A percentile compares a stretch with the other conserved stretches of the same genome.
These are phyloP conservation scores for Acronicta psi DNA, from an alignment of 2,888 invertebrate species.

Conservation along the genomic window DNA sequence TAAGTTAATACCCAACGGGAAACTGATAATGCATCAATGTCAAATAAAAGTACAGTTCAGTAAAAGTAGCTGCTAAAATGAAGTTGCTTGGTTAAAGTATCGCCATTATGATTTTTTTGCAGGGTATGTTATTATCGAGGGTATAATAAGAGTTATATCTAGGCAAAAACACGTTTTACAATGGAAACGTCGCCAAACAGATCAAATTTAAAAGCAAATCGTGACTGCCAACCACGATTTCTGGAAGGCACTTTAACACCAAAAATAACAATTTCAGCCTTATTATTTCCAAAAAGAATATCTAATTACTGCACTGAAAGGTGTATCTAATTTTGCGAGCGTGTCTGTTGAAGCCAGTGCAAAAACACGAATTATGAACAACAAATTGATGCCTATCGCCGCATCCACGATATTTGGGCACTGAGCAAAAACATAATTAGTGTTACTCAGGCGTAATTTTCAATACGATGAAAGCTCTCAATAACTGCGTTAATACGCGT, in stretches of 20 bases:
- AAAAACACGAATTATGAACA: constrained; percentile 39
- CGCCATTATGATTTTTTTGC: neutral
- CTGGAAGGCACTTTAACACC: constrained; percentile 7
- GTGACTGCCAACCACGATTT: constrained; percentile 45
- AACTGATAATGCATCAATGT: constrained; percentile 50
- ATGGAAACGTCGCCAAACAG: constrained; percentile 10
- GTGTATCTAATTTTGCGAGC: constrained; percentile 34
- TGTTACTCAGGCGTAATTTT: constrained; percentile 41
- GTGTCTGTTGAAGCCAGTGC: constrained; percentile 20
- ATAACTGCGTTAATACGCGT: constrained; percentile 37
- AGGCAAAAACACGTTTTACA: constrained; percentile 10
- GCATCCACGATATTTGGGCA: constrained; percentile 30
- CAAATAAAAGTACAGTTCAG: constrained; percentile 36
- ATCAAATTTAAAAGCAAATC: constrained; percentile 19
- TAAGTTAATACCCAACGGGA: constrained; percentile 36
- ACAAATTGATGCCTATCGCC: constrained; percentile 47
- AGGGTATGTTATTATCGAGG: neutral
- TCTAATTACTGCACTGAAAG: constrained; percentile 36
- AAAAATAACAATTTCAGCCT: constrained; percentile 17
- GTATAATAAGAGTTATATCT: neutral
- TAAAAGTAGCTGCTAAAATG: constrained; percentile 20
- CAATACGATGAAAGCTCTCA: constrained; percentile 37
- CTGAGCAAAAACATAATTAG: constrained; percentile 40
- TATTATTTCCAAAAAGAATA: constrained; percentile 2
- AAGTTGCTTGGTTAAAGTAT: neutral